Evolutionary conservation across 2,797 vertebrate species (phyloP).

Genomic region (Danio albolineatus): DNA sequence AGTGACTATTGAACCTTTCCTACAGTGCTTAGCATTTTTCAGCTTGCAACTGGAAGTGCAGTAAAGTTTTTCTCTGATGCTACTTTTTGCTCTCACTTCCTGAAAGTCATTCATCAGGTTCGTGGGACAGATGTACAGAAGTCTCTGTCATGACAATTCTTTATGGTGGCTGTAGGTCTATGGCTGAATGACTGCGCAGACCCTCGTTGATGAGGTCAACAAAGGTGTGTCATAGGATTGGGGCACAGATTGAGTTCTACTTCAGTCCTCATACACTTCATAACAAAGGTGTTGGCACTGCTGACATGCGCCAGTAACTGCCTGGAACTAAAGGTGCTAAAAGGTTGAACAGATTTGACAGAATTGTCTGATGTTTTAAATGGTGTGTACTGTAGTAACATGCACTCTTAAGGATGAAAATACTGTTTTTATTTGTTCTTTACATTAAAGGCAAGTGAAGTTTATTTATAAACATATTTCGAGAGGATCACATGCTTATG

Average conservation of each 20-base stretch:
- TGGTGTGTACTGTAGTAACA: slow-evolving; percentile 26
- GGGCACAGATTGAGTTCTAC: slow-evolving; percentile 44
- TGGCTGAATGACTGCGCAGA: slow-evolving; percentile 56
- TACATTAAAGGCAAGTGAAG: too few species aligned
- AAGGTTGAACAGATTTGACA: neutral
- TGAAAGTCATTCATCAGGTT: slow-evolving; percentile 51
- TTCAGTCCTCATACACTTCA: slow-evolving; percentile 12
- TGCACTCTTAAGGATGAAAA: neutral
- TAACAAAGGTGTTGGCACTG: slow-evolving; percentile 25
- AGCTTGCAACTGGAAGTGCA: slow-evolving; percentile 39
- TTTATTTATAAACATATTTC: too few species aligned
- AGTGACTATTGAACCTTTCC: slow-evolving; percentile 60
- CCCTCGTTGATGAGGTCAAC: slow-evolving; percentile 64
- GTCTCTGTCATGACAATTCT: slow-evolving; percentile 21
- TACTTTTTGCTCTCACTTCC: slow-evolving; percentile 43
- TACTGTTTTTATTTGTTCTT: neutral
- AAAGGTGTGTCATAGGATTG: slow-evolving; percentile 59
- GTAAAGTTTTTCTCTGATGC: slow-evolving; percentile 36
- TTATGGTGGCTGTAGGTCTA: slow-evolving; percentile 45
- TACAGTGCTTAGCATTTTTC: slow-evolving; percentile 55
- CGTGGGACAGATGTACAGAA: neutral
- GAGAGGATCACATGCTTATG: too few species aligned
- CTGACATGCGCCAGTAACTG: slow-evolving; percentile 43
- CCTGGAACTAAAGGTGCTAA: neutral
- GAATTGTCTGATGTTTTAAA: neutral